Evolutionary conservation across 2,113 vertebrate genomes (phyloP), one percentile per base, ranked within the genome.

Genomic region (Carettochelys insculpta): DNA sequence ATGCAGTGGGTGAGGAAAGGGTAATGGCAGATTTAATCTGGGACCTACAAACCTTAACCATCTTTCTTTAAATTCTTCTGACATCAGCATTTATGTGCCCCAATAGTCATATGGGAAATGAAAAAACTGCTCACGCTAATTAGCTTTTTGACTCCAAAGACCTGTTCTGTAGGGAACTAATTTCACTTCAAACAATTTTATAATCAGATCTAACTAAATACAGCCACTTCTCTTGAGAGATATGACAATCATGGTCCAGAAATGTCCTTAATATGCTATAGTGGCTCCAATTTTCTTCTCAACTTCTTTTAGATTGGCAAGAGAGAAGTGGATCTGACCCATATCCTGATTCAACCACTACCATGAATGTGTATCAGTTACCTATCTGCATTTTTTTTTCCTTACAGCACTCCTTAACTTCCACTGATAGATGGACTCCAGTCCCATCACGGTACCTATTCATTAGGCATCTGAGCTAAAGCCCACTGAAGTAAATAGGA

Each of bases 101-200:
- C n/a, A 87, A 56, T 24, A 75, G 73, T 16, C 27, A 79, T 3
- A 75, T 38, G 41, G 71, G 25, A 92, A 94, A 4, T 43, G 0
- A 93, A 73, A 86, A 41, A 3, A 65, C 54, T 48, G 65, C 25
- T 85, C 8, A 68, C 77, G 65, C 84, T 11, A 2, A 43, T 47
- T 47, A 38, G 31, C 88, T 52, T 50, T 68, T n/a, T 47, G 61
- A 48, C 29, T 75, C 45, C 22, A 6, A 85, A 90, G 12, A 81
- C 24, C 2, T 7, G n/a, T 84, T 82, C 47, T 43, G 20, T 14
- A 25, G 6, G 5, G 80, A 90, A 1, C 8, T 27, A 51, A 7
- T 9, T 90, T 38, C 77, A 90, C 41, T 19, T 82, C 58, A 87
- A 80, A 85, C 38, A 86, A 48, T 54, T 94, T 87, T 31, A 79